Evolutionary conservation across 2,113 vertebrate genomes (phyloP), one percentile per base, ranked within the genome.

Genomic region (Poeciliopsis occidentalis): DNA sequence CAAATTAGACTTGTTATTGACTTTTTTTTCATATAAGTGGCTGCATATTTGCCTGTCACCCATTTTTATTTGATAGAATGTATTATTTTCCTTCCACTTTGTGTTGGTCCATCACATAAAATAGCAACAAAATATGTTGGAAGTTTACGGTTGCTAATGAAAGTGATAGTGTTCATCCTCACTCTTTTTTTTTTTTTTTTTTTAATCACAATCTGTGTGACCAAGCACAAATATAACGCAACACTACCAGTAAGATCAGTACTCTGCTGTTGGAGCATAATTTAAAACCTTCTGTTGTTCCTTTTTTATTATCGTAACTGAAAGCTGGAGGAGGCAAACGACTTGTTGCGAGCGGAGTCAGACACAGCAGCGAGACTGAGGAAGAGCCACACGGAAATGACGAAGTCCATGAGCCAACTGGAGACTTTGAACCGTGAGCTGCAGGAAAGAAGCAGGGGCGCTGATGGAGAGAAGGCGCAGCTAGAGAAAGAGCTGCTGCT

Each of bases 261-360:
- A 34, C 22, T 47, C 4, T 69, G 34, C 8, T 0, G 29, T 13
- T 17, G 8, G 3, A 66, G 17, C 17, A 44, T 4, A 1, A 24
- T 29, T 12, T 22, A 29, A 41, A 11, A 79, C 41, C 27, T 4
- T 47, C 24, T 10, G 8, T 70, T 39, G 30, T 31, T 8, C n/a
- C 17, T 22, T 30, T 26, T 60, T 26, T 22, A 32, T 19, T 51
- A 0, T 54, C 41, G 11, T 69, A 29, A 51, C 73, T 54, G 44
- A 84, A 88, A 99, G 98, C 94, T 99, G 89, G 95, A 97, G 88
- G 98, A 98, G 92, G 96, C 97, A 79, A 99, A 98, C 66, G 97
- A 97, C 91, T 92, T 98, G 82, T 92, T 98, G 82, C 96, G 98
- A 30, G 96, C 95, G 2, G 98, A 99, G 91, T 98, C 98, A 0